These are phyloP conservation scores for Sarcophaga subvicina DNA, from an alignment of 2,888 invertebrate genomes.

Conservation along the genomic window DNA sequence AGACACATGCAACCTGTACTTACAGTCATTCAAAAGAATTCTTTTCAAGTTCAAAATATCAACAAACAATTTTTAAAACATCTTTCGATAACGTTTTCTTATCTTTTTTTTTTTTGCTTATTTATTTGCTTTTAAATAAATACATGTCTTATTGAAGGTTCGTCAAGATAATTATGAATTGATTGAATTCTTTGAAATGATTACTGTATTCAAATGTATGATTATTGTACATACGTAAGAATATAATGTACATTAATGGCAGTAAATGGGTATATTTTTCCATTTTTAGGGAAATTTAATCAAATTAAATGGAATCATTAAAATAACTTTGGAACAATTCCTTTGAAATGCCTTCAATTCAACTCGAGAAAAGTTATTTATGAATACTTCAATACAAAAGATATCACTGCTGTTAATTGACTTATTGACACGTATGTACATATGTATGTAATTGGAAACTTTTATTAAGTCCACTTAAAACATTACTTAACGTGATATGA, in stretches of 20 bases:
- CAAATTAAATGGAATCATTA: conserved; percentile 9
- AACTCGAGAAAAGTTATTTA: too few species aligned
- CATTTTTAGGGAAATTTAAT: neutral
- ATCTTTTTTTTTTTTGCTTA: too few species aligned
- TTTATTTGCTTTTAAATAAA: too few species aligned
- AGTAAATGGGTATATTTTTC: too few species aligned
- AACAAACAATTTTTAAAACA: neutral
- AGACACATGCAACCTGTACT: neutral
- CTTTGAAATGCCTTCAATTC: neutral
- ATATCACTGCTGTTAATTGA: neutral
- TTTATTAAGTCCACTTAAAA: too few species aligned
- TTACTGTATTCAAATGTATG: neutral
- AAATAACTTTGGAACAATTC: neutral
- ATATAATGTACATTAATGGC: neutral
- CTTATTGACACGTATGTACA: neutral
- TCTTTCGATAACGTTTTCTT: too few species aligned
- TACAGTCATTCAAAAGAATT: conserved; percentile 18
- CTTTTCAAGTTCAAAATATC: neutral
- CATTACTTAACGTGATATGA: too few species aligned
- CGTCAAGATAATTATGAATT: too few species aligned
- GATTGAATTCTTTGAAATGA: neutral
- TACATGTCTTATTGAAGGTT: too few species aligned
- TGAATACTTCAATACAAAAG: too few species aligned
- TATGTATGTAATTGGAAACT: too few species aligned
- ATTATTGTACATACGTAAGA: neutral